phyloP scores from a whole-genome alignment of 2,797 vertebrate species.

The Falco berigora region DNA sequence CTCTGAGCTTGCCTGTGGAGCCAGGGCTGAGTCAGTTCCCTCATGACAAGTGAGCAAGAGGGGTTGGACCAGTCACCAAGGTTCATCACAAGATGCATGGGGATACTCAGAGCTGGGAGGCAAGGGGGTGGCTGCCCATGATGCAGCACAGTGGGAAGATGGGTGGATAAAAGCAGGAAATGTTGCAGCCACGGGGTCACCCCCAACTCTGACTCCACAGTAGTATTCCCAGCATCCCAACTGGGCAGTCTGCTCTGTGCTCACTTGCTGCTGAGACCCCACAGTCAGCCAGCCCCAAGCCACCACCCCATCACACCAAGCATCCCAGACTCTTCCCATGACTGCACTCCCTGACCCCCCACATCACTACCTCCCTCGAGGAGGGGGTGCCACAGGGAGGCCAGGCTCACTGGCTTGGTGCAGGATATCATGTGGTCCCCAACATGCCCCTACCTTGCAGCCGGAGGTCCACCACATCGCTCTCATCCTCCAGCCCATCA shows the following conservation, averaged over 20 bases:
- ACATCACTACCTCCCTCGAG: background rate
- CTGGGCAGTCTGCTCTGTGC: background rate
- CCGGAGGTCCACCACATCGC: constrained; percentile 82
- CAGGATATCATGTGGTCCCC: fast-evolving
- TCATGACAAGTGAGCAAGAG: background rate
- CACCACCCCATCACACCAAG: background rate
- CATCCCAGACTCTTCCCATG: background rate
- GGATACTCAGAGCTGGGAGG: background rate
- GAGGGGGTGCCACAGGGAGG: background rate
- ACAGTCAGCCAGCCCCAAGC: background rate
- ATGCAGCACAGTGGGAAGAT: background rate
- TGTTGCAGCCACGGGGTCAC: fast-evolving
- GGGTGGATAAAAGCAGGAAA: background rate
- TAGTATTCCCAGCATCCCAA: background rate
- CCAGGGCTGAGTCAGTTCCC: background rate
- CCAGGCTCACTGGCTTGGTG: background rate
- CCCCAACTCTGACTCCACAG: background rate
- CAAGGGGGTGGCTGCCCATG: background rate
- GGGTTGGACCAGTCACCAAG: background rate
- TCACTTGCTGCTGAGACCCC: background rate
- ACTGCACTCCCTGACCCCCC: fast-evolving
- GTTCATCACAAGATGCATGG: background rate
- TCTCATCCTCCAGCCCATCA: constrained; percentile 90
- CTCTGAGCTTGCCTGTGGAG: background rate
- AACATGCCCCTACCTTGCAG: constrained; percentile 74